These are phyloP conservation scores for Dicycla oo DNA, from an alignment of 2,888 invertebrate species.

Conservation along the genomic window DNA sequence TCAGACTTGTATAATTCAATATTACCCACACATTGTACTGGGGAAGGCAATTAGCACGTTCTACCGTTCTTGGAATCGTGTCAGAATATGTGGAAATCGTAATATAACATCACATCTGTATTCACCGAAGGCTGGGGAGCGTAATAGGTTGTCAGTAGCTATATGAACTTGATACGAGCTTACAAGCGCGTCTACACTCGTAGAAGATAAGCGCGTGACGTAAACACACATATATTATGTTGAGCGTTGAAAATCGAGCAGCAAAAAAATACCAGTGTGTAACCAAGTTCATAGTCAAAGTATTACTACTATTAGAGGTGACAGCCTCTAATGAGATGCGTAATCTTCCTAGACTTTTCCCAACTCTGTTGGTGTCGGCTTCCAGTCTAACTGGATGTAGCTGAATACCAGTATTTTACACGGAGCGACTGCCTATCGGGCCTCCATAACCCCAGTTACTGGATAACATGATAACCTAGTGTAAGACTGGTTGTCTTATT, in stretches of 20 bases:
- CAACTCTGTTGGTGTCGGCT: too few relatives aligned
- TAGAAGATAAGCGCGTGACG: neutral
- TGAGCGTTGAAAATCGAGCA: too few relatives aligned
- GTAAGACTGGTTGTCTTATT: neutral
- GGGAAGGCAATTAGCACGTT: slow-evolving; percentile 31
- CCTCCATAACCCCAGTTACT: too few relatives aligned
- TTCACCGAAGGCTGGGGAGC: neutral
- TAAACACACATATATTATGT: too few relatives aligned
- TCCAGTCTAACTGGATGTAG: neutral
- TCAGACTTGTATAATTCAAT: slow-evolving; percentile 41
- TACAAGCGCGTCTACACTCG: neutral
- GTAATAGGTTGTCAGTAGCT: neutral
- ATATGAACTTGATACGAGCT: neutral
- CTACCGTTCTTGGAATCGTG: slow-evolving; percentile 12
- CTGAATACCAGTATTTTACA: neutral
- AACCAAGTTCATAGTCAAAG: neutral
- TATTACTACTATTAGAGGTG: neutral
- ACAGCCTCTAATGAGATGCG: too few relatives aligned
- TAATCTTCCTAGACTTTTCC: too few relatives aligned
- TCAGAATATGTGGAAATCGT: slow-evolving; percentile 3
- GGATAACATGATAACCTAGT: too few relatives aligned
- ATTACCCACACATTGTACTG: slow-evolving; percentile 28
- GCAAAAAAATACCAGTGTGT: too few relatives aligned
- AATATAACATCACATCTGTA: neutral
- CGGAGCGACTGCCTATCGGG: neutral